Conservation (phyloP, 2,797 vertebrate genomes). For the Amphiprion clarkii region DNA sequence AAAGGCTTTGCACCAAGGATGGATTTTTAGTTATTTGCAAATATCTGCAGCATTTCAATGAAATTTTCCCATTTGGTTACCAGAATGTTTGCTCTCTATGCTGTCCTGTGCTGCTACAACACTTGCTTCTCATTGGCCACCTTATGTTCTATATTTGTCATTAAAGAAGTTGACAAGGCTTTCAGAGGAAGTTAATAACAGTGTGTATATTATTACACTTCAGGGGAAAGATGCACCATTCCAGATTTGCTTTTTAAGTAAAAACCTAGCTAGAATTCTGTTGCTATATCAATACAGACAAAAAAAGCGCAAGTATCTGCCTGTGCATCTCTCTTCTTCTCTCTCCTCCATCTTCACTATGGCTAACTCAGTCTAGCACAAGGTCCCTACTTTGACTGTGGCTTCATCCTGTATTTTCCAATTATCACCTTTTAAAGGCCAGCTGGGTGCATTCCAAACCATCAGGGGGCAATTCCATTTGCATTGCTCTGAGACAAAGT, state of each 20-base stretch:
- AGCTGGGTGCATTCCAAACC: constrained; percentile 99
- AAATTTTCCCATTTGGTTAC: too few species aligned
- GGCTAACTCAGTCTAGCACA: constrained; percentile 87
- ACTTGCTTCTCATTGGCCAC: background rate
- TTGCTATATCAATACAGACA: constrained; percentile 14
- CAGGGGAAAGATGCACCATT: too few species aligned
- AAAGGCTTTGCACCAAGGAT: too few species aligned
- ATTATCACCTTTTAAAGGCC: constrained; percentile 99
- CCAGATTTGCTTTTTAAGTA: background rate
- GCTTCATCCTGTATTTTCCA: constrained; percentile 99
- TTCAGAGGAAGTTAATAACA: too few species aligned
- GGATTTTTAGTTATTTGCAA: too few species aligned
- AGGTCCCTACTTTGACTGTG: constrained; percentile 93
- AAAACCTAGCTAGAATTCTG: background rate
- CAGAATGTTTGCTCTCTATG: background rate
- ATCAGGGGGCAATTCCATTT: constrained; percentile 99
- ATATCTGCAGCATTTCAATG: too few species aligned
- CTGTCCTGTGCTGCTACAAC: background rate
- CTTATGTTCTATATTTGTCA: background rate
- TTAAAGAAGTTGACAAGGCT: too few species aligned
- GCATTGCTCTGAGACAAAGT: constrained; percentile 98
- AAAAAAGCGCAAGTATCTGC: constrained; percentile 12
- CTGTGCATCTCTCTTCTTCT: constrained; percentile 33
- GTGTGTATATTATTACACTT: too few species aligned
- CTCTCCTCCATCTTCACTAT: constrained; percentile 63